phyloP scores from a whole-genome alignment of 2,888 invertebrate genomes.

The Xiphydria camelus region DNA sequence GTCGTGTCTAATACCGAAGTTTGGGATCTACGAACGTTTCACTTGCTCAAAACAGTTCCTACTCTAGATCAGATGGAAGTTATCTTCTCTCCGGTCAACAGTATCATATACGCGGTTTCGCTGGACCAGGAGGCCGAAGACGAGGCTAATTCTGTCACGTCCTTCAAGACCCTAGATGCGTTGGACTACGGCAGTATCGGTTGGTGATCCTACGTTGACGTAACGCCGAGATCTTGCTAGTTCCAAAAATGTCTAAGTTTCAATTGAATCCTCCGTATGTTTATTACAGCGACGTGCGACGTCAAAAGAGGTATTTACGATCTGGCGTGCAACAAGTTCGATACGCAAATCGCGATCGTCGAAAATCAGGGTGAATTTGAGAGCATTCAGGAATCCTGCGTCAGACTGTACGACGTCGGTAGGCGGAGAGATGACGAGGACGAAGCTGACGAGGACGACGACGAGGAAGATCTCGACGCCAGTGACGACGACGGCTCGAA shows the following conservation, averaged over 20 bases:
- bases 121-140: conserved; percentile 75
- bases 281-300: conserved; percentile 81
- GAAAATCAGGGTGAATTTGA: conserved; percentile 87
- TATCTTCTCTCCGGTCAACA: conserved; percentile 84
- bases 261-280: neutral
- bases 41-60: conserved; percentile 90
- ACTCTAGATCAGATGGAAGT: conserved; percentile 89
- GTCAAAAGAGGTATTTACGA: conserved; percentile 89
- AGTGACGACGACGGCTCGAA: conserved; percentile 64
- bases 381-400: conserved; percentile 84
- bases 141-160: conserved; percentile 81
- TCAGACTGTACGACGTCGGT: conserved; percentile 92
- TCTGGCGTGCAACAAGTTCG: conserved; percentile 79
- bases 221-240: conserved; percentile 1
- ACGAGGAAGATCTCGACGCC: conserved; percentile 64
- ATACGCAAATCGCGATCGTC: conserved; percentile 87
- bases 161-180: conserved; percentile 93
- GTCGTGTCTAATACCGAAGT: conserved; percentile 98
- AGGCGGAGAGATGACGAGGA: conserved; percentile 85
- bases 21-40: conserved; percentile 96
- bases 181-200: conserved; percentile 92
- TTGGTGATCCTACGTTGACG: conserved; percentile 45
- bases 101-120: conserved; percentile 85
- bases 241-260: neutral
- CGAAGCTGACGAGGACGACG: conserved; percentile 75